Base-by-base conservation (phyloP, 2,888 invertebrate genomes). In the Baronia brevicornis region DNA sequence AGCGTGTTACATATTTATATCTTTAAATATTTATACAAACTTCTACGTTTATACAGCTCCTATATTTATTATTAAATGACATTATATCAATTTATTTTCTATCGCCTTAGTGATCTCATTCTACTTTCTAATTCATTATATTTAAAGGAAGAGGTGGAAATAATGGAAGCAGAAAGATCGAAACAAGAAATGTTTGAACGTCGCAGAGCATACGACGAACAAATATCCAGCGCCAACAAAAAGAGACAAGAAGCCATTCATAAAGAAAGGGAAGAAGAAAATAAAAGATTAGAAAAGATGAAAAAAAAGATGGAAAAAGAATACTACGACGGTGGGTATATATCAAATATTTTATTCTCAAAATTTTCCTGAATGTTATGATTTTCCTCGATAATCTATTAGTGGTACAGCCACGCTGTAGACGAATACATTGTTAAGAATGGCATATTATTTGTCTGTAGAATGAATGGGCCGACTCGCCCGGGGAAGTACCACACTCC, bases 261-360 rank as follows among this genome's bases (percentile, higher is more conserved):
- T 24, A 58, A 55, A 11, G 80, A 80, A 41, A 66, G 74, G 27
- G 74, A 78, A 36, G 61, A 54, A 32, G 84, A 79, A 41, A 77
- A 68, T 32, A 65, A 43, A 31, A 60, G 59, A 27, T 26, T 79
- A 5, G 77, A 79, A 21, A 65, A 45, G 30, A 70, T 79, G 44
- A 72, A 51, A 28, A 62, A 62, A 50, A 78, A 65, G 40, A 75
- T 84, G 74, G 79, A 78, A 36, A 54, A 66, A 33, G 82, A 82
- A 41, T 67, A 80, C 53, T 67, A 54, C 43, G 65, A 74, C 29
- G 74, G 82, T 80, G 7, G 8, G 3, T 23, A n/a, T 4, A n/a
- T 21, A 4, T 21, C 9, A 6, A 9, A n/a, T 14, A 10, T 53
- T 4, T n/a, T 9, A 24, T n/a, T 13, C 5, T 12, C 2, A 18